These are phyloP conservation scores for Capromys pilorides DNA, from an alignment of 2,797 vertebrate genomes.

Conservation along the genomic window DNA sequence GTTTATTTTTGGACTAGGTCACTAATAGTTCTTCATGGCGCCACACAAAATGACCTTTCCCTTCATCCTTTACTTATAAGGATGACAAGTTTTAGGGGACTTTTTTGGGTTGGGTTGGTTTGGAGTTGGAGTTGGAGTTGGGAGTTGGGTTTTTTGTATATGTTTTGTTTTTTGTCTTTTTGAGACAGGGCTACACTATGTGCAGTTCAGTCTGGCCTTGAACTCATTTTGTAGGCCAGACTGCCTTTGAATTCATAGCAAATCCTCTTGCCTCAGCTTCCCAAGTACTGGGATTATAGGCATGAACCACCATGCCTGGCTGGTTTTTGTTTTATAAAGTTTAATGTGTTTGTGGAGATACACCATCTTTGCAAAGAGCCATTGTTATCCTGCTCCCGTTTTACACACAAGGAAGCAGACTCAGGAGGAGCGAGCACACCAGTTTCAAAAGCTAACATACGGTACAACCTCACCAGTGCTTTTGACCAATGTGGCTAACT, in stretches of 20 bases:
- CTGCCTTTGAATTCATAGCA: background rate
- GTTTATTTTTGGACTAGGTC: slow-evolving; percentile 29
- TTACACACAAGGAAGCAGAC: slow-evolving; percentile 26
- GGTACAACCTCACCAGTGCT: background rate
- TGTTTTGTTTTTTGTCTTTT: background rate
- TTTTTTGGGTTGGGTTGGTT: background rate
- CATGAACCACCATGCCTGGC: background rate
- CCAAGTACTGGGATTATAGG: background rate
- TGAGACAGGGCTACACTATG: background rate
- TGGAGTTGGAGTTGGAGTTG: too few relatives aligned
- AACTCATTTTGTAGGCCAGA: background rate
- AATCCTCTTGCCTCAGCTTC: background rate
- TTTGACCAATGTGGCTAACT: background rate
- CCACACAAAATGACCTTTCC: slow-evolving; percentile 41
- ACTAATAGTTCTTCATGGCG: slow-evolving; percentile 48
- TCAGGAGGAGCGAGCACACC: background rate
- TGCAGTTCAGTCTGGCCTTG: background rate
- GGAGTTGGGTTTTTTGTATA: too few relatives aligned
- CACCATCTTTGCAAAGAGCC: slow-evolving; percentile 5
- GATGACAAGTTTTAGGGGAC: background rate
- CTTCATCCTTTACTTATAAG: background rate
- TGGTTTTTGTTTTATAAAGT: background rate
- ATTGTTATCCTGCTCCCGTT: slow-evolving; percentile 36
- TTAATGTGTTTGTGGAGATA: slow-evolving; percentile 2
- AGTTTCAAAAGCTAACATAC: slow-evolving; percentile 5